Evolutionary conservation across 2,113 vertebrate genomes (phyloP).

Genomic region (Hassar affinis): DNA sequence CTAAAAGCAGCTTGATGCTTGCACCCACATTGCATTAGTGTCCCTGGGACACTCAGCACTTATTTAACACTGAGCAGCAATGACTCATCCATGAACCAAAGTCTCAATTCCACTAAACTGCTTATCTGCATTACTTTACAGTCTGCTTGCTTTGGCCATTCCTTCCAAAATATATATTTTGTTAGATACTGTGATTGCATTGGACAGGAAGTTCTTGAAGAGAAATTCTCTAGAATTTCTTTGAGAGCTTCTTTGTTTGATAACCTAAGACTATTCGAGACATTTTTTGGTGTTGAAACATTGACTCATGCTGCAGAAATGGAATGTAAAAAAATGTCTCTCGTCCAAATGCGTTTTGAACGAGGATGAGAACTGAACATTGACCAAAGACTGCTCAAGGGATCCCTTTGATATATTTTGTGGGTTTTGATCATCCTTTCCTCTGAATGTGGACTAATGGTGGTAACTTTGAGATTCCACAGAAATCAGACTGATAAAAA

Average conservation of each 20-base stretch:
- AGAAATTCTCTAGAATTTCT: neutral
- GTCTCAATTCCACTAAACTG: constrained; percentile 18
- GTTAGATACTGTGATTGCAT: constrained; percentile 48
- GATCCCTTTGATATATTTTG: constrained; percentile 38
- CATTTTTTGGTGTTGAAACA: neutral
- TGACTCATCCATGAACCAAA: constrained; percentile 50
- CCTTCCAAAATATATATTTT: constrained; percentile 38
- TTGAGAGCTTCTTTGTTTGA: constrained; percentile 26
- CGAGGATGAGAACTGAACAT: constrained; percentile 33
- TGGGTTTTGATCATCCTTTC: constrained; percentile 35
- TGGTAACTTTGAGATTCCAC: constrained; percentile 28
- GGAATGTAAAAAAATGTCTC: constrained; percentile 1
- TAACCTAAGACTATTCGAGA: constrained; percentile 4
- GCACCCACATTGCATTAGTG: constrained; percentile 33
- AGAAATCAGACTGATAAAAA: constrained; percentile 3
- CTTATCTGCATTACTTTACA: constrained; percentile 23
- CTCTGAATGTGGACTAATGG: constrained; percentile 37
- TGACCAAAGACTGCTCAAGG: constrained; percentile 45
- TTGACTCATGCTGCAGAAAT: constrained; percentile 22
- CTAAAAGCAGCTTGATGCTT: constrained; percentile 43
- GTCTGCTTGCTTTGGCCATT: constrained; percentile 22
- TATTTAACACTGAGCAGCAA: constrained; percentile 38
- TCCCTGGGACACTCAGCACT: constrained; percentile 42
- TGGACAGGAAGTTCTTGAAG: constrained; percentile 25
- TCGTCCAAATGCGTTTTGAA: constrained; percentile 27